Evolutionary conservation across 92 coral and sea anemone genomes (phyloP).

Genomic region (Chrysogorgia sp.): DNA sequence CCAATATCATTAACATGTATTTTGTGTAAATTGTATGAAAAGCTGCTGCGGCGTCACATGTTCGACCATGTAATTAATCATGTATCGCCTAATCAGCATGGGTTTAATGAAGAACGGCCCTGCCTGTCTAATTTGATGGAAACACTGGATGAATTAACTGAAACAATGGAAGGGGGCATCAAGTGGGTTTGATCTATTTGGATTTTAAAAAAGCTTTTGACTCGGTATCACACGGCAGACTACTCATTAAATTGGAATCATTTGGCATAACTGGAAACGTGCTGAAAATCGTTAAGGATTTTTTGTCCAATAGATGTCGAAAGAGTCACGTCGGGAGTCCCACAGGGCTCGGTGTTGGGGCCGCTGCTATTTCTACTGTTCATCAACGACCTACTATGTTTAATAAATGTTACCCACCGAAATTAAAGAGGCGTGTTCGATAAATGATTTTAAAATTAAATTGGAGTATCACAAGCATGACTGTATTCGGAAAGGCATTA

Average conservation of each 20-base stretch:
- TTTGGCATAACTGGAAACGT: no score
- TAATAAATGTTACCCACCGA: no score
- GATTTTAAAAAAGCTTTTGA: slow-evolving; percentile 9
- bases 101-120: neutral
- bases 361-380: no score
- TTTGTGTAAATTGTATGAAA: neutral
- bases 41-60: neutral
- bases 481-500: no score
- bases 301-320: neutral
- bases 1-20: no score
- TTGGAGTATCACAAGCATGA: no score
- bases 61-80: neutral
- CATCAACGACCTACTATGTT: no score
- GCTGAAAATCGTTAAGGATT: neutral
- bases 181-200: neutral
- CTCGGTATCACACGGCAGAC: neutral
- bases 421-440: no score
- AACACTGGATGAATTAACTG: neutral
- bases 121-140: slow-evolving; percentile 5
- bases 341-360: no score
- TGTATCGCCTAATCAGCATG: neutral
- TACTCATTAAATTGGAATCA: neutral
- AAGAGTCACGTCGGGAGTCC: no score
- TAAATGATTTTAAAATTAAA: no score
- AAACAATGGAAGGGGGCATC: neutral